Conservation (phyloP, 2,888 invertebrate species). For the Crematogaster levior region DNA sequence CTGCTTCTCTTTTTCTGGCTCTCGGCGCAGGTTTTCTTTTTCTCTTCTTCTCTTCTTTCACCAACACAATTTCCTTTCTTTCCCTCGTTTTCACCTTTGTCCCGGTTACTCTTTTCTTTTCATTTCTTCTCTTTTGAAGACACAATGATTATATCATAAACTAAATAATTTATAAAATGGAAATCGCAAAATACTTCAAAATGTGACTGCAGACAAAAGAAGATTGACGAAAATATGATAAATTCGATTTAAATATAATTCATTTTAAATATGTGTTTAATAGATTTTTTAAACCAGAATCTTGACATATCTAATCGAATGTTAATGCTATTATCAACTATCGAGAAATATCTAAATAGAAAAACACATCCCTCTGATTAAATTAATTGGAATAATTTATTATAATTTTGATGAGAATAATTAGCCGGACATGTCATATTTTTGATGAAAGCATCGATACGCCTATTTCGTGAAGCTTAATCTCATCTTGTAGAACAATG, state of each 20-base stretch:
- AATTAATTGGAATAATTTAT: slow-evolving; percentile 1
- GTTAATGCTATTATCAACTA: neutral
- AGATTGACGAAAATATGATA: neutral
- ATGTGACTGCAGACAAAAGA: neutral
- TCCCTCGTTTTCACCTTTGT: slow-evolving; percentile 53
- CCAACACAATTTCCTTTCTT: slow-evolving; percentile 46
- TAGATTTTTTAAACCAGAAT: neutral
- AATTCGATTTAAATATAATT: neutral
- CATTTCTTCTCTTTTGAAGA: slow-evolving; percentile 7
- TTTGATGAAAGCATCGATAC: neutral
- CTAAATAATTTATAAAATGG: slow-evolving; percentile 15
- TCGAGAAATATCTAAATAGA: neutral
- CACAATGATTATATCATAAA: slow-evolving; percentile 26
- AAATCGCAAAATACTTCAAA: neutral
- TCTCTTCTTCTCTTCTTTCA: slow-evolving; percentile 26
- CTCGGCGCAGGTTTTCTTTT: slow-evolving; percentile 19
- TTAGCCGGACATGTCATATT: neutral
- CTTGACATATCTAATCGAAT: neutral
- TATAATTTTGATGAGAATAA: neutral
- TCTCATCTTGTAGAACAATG: slow-evolving; percentile 12
- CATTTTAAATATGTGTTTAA: neutral
- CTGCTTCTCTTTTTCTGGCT: slow-evolving; percentile 55
- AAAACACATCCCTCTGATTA: neutral
- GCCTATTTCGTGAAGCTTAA: slow-evolving; percentile 7
- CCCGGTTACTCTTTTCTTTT: neutral